These are phyloP conservation scores for Neolamprologus tretocephalus DNA, from an alignment of 2,113 vertebrate genomes.

Conservation along the genomic window DNA sequence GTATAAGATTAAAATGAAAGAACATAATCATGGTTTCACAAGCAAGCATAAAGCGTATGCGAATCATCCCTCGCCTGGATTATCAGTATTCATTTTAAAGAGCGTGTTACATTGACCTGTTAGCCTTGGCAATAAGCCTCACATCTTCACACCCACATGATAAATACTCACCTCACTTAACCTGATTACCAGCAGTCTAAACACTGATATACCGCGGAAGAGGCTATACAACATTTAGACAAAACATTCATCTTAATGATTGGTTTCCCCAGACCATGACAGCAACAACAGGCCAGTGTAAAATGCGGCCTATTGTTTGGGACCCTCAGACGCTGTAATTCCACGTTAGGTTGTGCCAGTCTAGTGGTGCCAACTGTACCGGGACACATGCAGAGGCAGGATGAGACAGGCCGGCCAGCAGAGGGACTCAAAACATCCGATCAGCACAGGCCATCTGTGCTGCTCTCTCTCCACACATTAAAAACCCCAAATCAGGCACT, in stretches of 20 bases:
- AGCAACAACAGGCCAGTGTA: not conserved
- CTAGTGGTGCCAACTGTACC: not conserved
- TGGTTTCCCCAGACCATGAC: not conserved
- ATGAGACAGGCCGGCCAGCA: slow-evolving; percentile 31
- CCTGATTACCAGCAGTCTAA: not conserved
- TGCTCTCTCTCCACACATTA: slow-evolving; percentile 19
- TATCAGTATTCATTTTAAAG: not conserved
- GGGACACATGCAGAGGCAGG: slow-evolving; percentile 1
- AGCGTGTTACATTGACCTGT: not conserved
- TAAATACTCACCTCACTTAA: not conserved
- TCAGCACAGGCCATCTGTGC: slow-evolving; percentile 47
- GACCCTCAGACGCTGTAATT: slow-evolving; percentile 7
- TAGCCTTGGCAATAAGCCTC: not conserved
- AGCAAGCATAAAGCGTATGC: not conserved
- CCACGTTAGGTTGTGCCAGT: not conserved
- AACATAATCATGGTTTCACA: not conserved
- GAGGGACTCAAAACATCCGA: slow-evolving; percentile 49
- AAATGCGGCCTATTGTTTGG: slow-evolving; percentile 3
- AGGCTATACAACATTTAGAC: not conserved
- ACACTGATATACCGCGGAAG: not conserved
- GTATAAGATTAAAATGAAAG: not conserved
- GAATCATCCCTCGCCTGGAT: not conserved
- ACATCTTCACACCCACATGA: not conserved
- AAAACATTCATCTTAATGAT: not conserved
- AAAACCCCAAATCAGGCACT: slow-evolving; percentile 48